These are phyloP conservation scores for Drosophila baimaii DNA, from an alignment of 1,140 invertebrate genomes.

Conservation along the genomic window DNA sequence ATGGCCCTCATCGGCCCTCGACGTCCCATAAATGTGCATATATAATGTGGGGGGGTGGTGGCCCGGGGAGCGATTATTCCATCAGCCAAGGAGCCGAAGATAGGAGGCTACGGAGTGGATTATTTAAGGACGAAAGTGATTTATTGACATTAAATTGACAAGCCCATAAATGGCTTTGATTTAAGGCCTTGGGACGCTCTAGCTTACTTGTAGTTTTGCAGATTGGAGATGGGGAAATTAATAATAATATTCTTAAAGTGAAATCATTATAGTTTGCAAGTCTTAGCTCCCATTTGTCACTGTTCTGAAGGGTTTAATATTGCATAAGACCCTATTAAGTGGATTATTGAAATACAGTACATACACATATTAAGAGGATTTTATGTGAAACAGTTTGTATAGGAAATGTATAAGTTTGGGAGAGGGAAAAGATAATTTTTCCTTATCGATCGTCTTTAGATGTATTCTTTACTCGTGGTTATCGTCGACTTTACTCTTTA, in stretches of 20 bases:
- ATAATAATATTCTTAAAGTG: too few relatives aligned
- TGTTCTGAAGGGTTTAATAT: too few relatives aligned
- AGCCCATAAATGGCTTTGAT: not conserved
- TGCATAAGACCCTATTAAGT: too few relatives aligned
- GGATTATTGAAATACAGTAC: too few relatives aligned
- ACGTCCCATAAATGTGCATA: constrained; percentile 13
- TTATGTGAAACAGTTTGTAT: too few relatives aligned
- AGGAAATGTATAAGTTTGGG: too few relatives aligned
- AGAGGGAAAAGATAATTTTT: too few relatives aligned
- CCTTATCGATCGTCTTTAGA: too few relatives aligned
- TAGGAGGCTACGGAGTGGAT: not conserved
- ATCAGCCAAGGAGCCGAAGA: not conserved
- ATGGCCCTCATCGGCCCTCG: constrained; percentile 25
- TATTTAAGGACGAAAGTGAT: constrained; percentile 9
- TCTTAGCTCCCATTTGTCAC: not conserved
- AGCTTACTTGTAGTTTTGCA: not conserved
- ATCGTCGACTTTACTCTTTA: too few relatives aligned
- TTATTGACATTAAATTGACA: constrained; percentile 12
- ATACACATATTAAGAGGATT: too few relatives aligned
- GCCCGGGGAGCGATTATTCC: constrained; percentile 3
- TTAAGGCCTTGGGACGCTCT: not conserved
- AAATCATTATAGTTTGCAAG: not conserved
- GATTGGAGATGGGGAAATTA: too few relatives aligned
- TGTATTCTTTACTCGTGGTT: too few relatives aligned
- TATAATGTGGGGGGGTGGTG: constrained; percentile 10